Evolutionary conservation across 2,797 vertebrate genomes (phyloP), one percentile per base, ranked within the genome.

Genomic region (Acanthornis magna): DNA sequence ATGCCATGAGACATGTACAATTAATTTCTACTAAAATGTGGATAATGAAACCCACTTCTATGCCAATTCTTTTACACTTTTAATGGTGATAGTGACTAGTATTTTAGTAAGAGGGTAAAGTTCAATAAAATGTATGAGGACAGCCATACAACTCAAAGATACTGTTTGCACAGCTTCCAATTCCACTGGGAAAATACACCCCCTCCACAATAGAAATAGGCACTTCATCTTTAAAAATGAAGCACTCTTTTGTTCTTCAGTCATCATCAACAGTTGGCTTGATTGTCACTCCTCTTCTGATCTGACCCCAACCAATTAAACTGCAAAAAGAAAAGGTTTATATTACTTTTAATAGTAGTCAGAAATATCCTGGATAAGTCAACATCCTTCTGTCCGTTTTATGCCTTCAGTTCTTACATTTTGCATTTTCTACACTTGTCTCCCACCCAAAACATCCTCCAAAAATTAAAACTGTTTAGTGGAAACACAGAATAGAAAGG

Each of bases 241-340:
- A 97, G 95, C 85, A 91, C 66, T 71, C 94, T 67, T 74, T 76
- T 96, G 65, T 75, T 96, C 85, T 96, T 99, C 98, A 99, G 97
- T 99, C 99, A 36, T 99, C 99, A 72, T 99, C 99, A 92, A 99
- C 98, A 7, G 99, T 99, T 81, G 99, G 99, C 90, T 99, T 99
- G 98, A 99, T 99, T 97, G 99, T 99, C 96, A 99, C 99, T 90
- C 99, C 99, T 98, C 99, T 99, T 98, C 99, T 98, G 98, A 99
- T 99, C 96, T 99, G 99, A 72, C 99, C 99, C 99, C 99, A 99
- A 79, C 99, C 99, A 97, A 99, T 99, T 97, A 99, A 98, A 97
- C 99, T 99, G 98, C 6, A 97, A 96, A 97, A 96, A 72, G 55
- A 93, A 96, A 94, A 97, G 47, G 53, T 32, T 68, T 72, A 1